A percentile compares a stretch with the other conserved stretches of the same genome.
phyloP scores from a whole-genome alignment of 2,113 vertebrate species.

The Ammodramus savannarum region DNA sequence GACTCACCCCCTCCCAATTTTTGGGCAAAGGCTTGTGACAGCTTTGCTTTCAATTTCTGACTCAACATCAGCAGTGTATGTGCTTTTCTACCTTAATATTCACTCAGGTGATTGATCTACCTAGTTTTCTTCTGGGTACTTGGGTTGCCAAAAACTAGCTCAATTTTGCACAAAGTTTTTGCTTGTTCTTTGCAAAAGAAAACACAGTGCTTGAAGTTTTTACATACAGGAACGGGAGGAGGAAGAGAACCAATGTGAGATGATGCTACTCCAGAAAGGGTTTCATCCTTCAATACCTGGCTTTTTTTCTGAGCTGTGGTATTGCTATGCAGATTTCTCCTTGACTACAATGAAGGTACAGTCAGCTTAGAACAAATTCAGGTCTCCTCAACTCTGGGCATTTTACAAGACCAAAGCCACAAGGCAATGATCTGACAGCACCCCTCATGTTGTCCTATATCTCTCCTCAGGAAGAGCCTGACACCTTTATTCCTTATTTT shows the following conservation, averaged over 20 bases:
- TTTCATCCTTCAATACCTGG: neutral
- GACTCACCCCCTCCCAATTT: rapidly evolving
- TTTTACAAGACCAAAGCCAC: neutral
- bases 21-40: neutral
- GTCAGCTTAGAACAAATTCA: neutral
- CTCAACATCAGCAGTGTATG: neutral
- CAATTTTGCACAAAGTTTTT: neutral
- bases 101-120: neutral
- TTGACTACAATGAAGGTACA: neutral
- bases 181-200: neutral
- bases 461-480: neutral
- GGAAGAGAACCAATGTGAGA: neutral
- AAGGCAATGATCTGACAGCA: neutral
- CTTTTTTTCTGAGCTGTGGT: neutral
- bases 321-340: neutral
- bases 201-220: neutral
- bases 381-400: neutral
- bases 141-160: neutral
- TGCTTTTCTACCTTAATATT: neutral
- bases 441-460: neutral
- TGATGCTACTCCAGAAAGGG: neutral
- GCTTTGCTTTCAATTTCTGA: neutral
- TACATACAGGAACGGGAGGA: neutral
- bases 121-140: neutral
- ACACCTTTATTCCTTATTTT: neutral